Percentiles rank a stretch among this genome's conserved stretches.
phyloP scores from a whole-genome alignment of 2,888 invertebrate species.

The Hemistola chrysoprasaria region DNA sequence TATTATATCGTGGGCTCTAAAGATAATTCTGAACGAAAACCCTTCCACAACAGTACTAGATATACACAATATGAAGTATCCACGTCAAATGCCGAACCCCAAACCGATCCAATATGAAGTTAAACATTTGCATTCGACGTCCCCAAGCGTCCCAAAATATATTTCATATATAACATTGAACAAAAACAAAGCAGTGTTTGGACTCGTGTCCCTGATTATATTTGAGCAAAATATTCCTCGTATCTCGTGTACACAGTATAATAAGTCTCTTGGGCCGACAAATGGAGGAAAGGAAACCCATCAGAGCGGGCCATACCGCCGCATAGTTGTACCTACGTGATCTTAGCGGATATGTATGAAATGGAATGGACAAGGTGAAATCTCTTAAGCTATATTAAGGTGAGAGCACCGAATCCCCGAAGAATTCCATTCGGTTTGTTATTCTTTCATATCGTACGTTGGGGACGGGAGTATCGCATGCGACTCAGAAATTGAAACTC shows the following conservation, averaged over 20 bases:
- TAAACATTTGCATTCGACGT: slow-evolving; percentile 66
- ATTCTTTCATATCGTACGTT: slow-evolving; percentile 61
- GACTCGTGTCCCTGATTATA: slow-evolving; percentile 76
- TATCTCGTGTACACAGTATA: slow-evolving; percentile 74
- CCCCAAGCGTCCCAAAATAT: slow-evolving; percentile 44
- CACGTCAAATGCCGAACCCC: slow-evolving; percentile 42
- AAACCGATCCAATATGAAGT: slow-evolving; percentile 64
- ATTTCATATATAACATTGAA: slow-evolving; percentile 61
- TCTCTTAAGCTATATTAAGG: slow-evolving; percentile 75
- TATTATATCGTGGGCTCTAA: slow-evolving; percentile 21
- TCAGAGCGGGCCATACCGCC: slow-evolving; percentile 43
- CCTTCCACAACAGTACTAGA: slow-evolving; percentile 31
- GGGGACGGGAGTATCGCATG: slow-evolving; percentile 45
- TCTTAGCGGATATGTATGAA: slow-evolving; percentile 57
- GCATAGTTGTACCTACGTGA: slow-evolving; percentile 69
- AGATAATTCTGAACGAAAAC: slow-evolving; percentile 32
- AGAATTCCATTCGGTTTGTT: slow-evolving; percentile 48
- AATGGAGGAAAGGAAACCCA: slow-evolving; percentile 77
- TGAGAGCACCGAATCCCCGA: slow-evolving; percentile 67
- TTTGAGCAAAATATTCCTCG: slow-evolving; percentile 77
- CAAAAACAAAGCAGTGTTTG: slow-evolving; percentile 75
- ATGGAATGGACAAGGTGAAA: slow-evolving; percentile 71
- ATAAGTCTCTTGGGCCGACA: slow-evolving; percentile 76
- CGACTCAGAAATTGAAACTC: slow-evolving; percentile 62
- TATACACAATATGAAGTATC: slow-evolving; percentile 28